Evolutionary conservation across 2,797 vertebrate species (phyloP).

Genomic region (Okamejei kenojei): DNA sequence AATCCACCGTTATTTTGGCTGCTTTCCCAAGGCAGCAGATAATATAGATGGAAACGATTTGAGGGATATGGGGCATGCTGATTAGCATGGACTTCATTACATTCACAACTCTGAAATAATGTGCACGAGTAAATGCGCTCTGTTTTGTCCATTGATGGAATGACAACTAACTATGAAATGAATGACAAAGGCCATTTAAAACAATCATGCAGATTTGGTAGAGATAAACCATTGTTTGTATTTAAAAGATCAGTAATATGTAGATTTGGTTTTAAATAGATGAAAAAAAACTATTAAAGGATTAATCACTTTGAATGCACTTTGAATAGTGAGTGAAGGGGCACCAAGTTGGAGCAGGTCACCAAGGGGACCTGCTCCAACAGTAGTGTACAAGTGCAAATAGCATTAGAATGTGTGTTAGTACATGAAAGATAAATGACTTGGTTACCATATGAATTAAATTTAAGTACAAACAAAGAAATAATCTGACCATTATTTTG

Average conservation of each 20-base stretch:
- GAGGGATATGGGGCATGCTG: too few species aligned
- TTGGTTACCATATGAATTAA: not conserved
- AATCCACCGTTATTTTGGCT: too few species aligned
- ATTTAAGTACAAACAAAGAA: not conserved
- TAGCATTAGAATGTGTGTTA: not conserved
- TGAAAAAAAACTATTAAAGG: not conserved
- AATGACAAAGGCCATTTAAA: not conserved
- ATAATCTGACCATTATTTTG: not conserved
- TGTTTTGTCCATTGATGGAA: not conserved
- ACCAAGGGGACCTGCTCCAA: too few species aligned
- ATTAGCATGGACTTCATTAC: too few species aligned
- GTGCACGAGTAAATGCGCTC: not conserved
- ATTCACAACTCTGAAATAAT: not conserved
- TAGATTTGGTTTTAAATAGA: not conserved
- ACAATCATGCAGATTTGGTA: not conserved
- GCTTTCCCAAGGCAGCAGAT: too few species aligned
- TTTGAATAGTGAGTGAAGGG: too few species aligned
- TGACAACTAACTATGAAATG: not conserved
- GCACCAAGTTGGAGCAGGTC: too few species aligned
- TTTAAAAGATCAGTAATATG: not conserved
- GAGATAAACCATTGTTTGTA: not conserved
- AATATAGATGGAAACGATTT: too few species aligned
- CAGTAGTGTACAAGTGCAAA: not conserved
- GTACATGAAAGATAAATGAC: not conserved
- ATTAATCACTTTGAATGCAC: not conserved